These are phyloP conservation scores for Drosophila baimaii DNA, from an alignment of 1,140 invertebrate genomes.

Conservation along the genomic window DNA sequence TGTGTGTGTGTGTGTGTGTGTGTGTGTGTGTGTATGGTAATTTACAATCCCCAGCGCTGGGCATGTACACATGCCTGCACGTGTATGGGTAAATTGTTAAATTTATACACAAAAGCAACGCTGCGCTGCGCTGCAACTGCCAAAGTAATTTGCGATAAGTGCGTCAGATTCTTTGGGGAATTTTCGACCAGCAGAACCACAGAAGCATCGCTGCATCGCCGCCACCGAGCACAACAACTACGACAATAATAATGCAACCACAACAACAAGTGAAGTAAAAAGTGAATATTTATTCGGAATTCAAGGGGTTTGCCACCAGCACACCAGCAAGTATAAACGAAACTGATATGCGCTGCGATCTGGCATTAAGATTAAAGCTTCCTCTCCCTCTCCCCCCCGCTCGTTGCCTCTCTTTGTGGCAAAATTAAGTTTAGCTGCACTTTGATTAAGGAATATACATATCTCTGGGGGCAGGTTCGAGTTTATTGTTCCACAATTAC, in stretches of 20 bases:
- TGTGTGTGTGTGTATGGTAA: constrained; percentile 60
- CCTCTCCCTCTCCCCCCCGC: neutral
- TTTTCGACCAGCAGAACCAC: constrained; percentile 72
- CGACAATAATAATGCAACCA: constrained; percentile 55
- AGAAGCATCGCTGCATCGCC: constrained; percentile 34
- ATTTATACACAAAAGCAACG: constrained; percentile 81
- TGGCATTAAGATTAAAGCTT: constrained; percentile 42
- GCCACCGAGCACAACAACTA: constrained; percentile 30
- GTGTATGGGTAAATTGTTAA: constrained; percentile 81
- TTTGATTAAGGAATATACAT: constrained; percentile 21
- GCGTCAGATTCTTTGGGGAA: constrained; percentile 81
- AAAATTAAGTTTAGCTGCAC: constrained; percentile 38
- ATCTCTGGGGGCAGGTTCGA: neutral
- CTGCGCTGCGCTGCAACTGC: constrained; percentile 66
- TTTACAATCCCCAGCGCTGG: constrained; percentile 73
- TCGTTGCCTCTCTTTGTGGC: neutral
- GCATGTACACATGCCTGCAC: constrained; percentile 63
- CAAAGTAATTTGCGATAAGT: constrained; percentile 84
- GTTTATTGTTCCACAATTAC: constrained; percentile 28
- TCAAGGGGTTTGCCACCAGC: constrained; percentile 28
- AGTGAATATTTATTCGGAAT: constrained; percentile 69
- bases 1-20: constrained; percentile 19
- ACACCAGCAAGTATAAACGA: constrained; percentile 39
- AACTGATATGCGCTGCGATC: constrained; percentile 61
- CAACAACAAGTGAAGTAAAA: constrained; percentile 63